Evolutionary conservation across 2,113 vertebrate species (phyloP), one percentile per base, ranked within the genome.

Genomic region (Hemibagrus wyckioides): DNA sequence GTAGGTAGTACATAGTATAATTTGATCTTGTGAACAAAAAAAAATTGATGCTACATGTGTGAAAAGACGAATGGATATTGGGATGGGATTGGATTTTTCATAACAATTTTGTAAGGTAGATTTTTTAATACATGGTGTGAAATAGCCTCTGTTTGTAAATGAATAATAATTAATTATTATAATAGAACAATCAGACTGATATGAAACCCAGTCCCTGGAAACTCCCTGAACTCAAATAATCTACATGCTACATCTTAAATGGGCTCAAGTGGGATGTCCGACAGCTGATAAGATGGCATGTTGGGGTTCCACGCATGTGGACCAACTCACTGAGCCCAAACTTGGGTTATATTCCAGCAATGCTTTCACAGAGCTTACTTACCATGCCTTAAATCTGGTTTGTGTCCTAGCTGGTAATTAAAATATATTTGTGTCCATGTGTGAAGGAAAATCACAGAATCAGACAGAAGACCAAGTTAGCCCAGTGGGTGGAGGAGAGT

Each of bases 291-390:
- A 41, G 63, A 81, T 41, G 56, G 73, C 63, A 87, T 28, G 36
- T 28, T 67, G 50, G n/a, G 4, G 57, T 41, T 67, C 80, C 33
- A 82, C n/a, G 73, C 57, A 61, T 61, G 61, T 85, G 54, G 75
- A 84, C 54, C 59, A 80, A 33, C 73, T 48, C 50, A 71, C 59
- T 71, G 87, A 48, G 41, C 81, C 44, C 44, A 8, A 48, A 48
- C 44, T 48, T 48, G 44, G 30, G 67, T 83, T 50, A 83, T 61
- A 65, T 61, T 48, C 33, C 39, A 65, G 81, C 81, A 41, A 30
- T 67, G 81, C 25, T 83, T 83, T 57, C 81, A 83, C 81, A 50
- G 59, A 83, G 23, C 52, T 44, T 88, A 71, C 83, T 77, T 76
- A 88, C 77, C 83, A 61, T 81, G 87, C 48, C 54, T 17, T 71